Base-by-base conservation (phyloP, 1,140 invertebrate genomes). In the Zaprionus kolodkinae region DNA sequence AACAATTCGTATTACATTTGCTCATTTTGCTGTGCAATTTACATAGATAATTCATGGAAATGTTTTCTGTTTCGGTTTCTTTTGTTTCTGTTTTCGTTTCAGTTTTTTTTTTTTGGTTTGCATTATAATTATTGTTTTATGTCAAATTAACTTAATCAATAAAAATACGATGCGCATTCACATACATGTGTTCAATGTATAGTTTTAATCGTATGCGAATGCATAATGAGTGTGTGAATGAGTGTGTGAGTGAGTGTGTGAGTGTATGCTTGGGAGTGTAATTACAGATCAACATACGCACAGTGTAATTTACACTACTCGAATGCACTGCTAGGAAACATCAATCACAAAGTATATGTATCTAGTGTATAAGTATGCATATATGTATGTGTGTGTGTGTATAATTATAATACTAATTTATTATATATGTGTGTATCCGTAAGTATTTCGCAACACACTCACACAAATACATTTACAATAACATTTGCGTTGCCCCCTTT, bases 111-210 rank as follows among this genome's bases (percentile, higher is more conserved):
- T 2, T 77, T 71, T 74, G 43, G 3, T 77, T 71, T 74, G 43
- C 78, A 79, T 85, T 85, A 90, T 78, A 85, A 72, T 89, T 89
- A 89, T 89, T 89, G 85, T 90, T 79, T 90, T 81, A 64, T 83
- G 85, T 89, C 85, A 81, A 90, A 89, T 81, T 89, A 89, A 75
- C 86, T 89, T 89, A 89, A 85, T 85, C 76, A 74, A 84, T 85
- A 79, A 72, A 81, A 78, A 78, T 78, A 81, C 64, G 52, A 40
- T 70, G 66, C 52, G 82, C 71, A 70, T 82, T 70, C 65, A 63
- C 55, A 40, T 63, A 55, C 57, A 67, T 71, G 36, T 71, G 70
- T 72, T 67, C 36, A 60, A 65, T 76, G 61, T 35, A 35, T 35
- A 35, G 60, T 61, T 36, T 15, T 61, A 59, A 65, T 66, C 38